Base-by-base conservation (phyloP, 2,113 vertebrate species). In the Myotis davidii region DNA sequence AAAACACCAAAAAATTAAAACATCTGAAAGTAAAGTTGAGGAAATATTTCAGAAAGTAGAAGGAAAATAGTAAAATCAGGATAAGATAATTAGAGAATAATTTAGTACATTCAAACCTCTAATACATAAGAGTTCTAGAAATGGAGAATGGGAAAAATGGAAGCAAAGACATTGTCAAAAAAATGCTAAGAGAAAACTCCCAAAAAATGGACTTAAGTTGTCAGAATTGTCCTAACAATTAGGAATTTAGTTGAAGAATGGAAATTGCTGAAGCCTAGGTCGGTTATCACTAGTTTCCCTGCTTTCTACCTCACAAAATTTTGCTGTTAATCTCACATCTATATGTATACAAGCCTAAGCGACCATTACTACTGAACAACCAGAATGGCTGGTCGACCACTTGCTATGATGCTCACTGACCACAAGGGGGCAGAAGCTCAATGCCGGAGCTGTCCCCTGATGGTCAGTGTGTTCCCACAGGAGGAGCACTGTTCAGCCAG, bases 1-100 rank as follows among this genome's bases (percentile, higher is more conserved):
- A 76, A 39, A 6, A 61, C 3, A 83, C 29, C 23, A 83, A 65
- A 72, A 8, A 82, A 65, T 54, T 59, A 54, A 37, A 87, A 74
- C 1, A 0, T 34, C 13, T 64, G 34, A 87, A 87, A 12, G 10
- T 42, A 91, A 96, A 69, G 12, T 82, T 74, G 25, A 90, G 17
- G 16, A 76, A 95, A 29, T 91, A 52, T 45, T 64, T 90, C 83
- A 74, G 81, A 83, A 86, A 87, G 34, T 45, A 64, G 48, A 86
- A 59, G n/a, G 13, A 85, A 89, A 88, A 78, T 69, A 77, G 6
- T 65, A 61, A 94, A 74, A 90, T 61, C 5, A 72, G 77, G 6
- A 48, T 45, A 39, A 54, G 11, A 77, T 34, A 42, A 42, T 81
- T 37, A 37, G 1, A 92, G 21, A 73, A 74, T 54, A 73, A 25